Conservation (phyloP, 2,113 vertebrate species). For the Apodemus speciosus region DNA sequence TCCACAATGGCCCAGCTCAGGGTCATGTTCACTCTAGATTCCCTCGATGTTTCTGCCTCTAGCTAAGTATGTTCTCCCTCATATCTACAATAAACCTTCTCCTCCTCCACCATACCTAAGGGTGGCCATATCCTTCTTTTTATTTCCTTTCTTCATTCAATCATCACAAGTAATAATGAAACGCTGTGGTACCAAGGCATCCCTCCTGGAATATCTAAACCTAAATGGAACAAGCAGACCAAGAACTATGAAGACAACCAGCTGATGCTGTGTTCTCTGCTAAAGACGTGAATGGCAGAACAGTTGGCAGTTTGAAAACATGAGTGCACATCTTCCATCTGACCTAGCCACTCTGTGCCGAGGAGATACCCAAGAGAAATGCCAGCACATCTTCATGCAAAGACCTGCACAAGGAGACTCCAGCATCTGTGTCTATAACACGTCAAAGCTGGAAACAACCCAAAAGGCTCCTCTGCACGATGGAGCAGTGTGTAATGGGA, state of each 20-base stretch:
- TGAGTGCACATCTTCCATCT: not conserved
- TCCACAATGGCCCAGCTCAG: not conserved
- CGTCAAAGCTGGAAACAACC: not conserved
- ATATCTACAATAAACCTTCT: not conserved
- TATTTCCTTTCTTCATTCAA: not conserved
- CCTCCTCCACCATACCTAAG: not conserved
- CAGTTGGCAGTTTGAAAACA: not conserved
- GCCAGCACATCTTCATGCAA: not conserved
- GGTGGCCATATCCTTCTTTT: not conserved
- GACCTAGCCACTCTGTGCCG: not conserved
- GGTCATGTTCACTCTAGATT: not conserved
- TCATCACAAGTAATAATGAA: not conserved
- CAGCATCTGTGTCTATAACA: not conserved
- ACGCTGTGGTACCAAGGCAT: not conserved
- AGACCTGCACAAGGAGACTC: not conserved
- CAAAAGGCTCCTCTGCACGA: not conserved
- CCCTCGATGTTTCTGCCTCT: not conserved
- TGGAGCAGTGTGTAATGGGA: not conserved
- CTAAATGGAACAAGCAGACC: not conserved
- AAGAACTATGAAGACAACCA: not conserved
- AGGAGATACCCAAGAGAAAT: not conserved
- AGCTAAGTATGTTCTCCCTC: not conserved
- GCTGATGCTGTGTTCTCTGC: not conserved
- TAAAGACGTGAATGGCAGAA: not conserved
- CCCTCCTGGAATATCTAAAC: no score